Evolutionary conservation across 2,113 vertebrate genomes (phyloP), one percentile per base, ranked within the genome.

Genomic region (Ranitomeya variabilis): DNA sequence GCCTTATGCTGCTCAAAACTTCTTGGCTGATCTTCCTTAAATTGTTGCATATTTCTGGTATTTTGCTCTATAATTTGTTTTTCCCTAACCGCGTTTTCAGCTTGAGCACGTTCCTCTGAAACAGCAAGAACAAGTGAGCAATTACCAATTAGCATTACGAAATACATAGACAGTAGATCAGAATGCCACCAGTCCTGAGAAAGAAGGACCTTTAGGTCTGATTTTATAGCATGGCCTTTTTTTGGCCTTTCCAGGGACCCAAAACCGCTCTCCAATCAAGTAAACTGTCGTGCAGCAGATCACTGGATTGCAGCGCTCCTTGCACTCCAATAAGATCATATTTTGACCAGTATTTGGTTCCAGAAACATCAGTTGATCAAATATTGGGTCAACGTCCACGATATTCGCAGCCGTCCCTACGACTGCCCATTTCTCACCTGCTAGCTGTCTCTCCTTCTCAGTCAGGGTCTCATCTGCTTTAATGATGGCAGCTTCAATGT

Each of bases 401-500:
- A n/a, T 18, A 23, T 23, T 45, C 14, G 6, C 18, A 54, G 19
- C 51, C 57, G 13, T 57, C 21, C 13, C 12, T 7, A 52, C 6
- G 2, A 9, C 37, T 51, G n/a, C 21, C 12, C 37, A 52, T 67
- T 4, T 54, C 79, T 67, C 21, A 85, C 83, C 83, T 73, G 64
- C 66, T 1, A 85, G 37, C 67, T 71, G 64, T 15, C 18, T 85
- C 14, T 71, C 64, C 6, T 73, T 85, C 21, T 66, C 66, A 6
- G 83, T 71, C 52, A 85, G 83, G 51, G 18, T 85, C 7, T 73
- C n/a, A 73, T 85, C 66, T 23, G 83, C 66, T 71, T 57, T 66
- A 6, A 85, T 45, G 51, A 85, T 85, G 19, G 83, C 21, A 4
- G 66, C 66, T 71, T 85, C 83, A 67, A 73, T 26, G 11, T 45